These are phyloP conservation scores for Phocides pigmalion DNA, from an alignment of 1,140 invertebrate genomes.

Conservation along the genomic window DNA sequence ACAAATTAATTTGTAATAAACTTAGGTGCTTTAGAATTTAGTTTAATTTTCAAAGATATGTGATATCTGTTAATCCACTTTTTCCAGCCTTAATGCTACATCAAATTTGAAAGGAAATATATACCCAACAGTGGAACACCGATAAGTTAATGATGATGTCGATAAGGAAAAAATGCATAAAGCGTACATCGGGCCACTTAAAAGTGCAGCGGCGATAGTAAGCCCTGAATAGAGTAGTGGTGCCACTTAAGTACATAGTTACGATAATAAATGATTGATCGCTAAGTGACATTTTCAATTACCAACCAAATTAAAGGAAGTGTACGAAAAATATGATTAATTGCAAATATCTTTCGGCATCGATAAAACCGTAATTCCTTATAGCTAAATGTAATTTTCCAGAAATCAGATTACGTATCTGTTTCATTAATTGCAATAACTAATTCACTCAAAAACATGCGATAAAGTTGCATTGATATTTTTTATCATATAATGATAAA, in stretches of 20 bases:
- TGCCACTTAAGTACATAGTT: background rate
- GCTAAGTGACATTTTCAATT: background rate
- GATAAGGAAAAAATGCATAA: too few species aligned
- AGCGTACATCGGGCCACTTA: too few species aligned
- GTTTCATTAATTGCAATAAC: conserved; percentile 5
- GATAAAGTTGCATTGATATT: conserved; percentile 6
- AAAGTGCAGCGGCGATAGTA: too few species aligned
- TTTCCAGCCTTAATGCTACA: too few species aligned
- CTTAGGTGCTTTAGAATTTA: too few species aligned
- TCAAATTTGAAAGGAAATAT: too few species aligned
- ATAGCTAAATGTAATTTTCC: background rate
- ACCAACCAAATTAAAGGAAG: too few species aligned
- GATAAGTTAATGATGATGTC: too few species aligned
- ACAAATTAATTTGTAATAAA: too few species aligned
- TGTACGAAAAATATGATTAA: conserved; percentile 1
- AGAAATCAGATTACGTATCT: conserved; percentile 5
- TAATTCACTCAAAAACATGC: conserved; percentile 4
- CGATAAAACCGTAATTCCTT: background rate
- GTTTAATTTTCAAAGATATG: too few species aligned
- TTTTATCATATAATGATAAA: conserved; percentile 2
- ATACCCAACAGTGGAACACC: too few species aligned
- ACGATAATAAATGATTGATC: background rate
- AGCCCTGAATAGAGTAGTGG: background rate
- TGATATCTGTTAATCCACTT: too few species aligned
- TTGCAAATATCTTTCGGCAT: background rate